Evolutionary conservation across 2,888 invertebrate genomes (phyloP).

Genomic region (Cotesia congregata): DNA sequence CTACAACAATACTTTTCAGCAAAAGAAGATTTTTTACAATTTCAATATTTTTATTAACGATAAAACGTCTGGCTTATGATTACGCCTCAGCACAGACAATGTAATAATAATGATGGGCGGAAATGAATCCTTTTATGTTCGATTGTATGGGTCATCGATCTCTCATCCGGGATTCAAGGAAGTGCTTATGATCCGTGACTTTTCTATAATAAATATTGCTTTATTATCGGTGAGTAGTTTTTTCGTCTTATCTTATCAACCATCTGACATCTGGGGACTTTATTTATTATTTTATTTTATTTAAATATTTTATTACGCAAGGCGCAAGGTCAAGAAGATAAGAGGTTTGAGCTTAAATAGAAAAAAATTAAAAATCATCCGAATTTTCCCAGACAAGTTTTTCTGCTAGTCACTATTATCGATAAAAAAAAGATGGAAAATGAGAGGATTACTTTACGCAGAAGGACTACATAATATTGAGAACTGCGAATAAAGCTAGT

Average conservation of each 20-base stretch:
- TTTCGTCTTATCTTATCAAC: neutral
- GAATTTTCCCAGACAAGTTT: no score
- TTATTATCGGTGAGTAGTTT: slow-evolving; percentile 19
- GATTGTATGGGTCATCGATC: slow-evolving; percentile 37
- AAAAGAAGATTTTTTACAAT: neutral
- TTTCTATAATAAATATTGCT: slow-evolving; percentile 15
- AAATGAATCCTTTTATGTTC: slow-evolving; percentile 31
- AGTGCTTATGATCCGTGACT: slow-evolving; percentile 36
- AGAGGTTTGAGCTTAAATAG: neutral
- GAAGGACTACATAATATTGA: slow-evolving; percentile 56
- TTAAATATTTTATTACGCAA: no score
- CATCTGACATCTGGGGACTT: neutral
- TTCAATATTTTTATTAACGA: neutral
- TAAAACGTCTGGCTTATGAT: neutral
- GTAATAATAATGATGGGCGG: slow-evolving; percentile 12
- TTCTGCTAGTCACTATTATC: no score
- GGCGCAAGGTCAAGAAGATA: no score
- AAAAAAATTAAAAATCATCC: neutral
- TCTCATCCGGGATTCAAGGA: slow-evolving; percentile 39
- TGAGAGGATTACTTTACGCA: neutral
- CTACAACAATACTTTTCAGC: neutral
- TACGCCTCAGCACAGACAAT: neutral
- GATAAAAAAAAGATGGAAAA: no score
- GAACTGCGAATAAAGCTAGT: slow-evolving; percentile 42
- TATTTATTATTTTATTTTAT: neutral